These are phyloP conservation scores for Ectobius pallidus DNA, from an alignment of 2,888 invertebrate genomes.

Conservation along the genomic window DNA sequence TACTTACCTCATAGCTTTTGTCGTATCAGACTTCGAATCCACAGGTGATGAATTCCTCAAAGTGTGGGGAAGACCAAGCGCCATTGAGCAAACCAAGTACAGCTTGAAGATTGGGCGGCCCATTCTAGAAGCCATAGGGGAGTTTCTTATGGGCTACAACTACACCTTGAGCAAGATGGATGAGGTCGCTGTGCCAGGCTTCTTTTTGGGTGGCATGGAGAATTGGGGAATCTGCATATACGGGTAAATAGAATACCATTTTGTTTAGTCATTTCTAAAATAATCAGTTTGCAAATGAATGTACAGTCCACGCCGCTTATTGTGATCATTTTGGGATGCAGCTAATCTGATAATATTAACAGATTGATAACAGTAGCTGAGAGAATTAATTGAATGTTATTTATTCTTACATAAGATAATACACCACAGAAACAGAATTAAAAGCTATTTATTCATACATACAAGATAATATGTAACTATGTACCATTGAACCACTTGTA, in stretches of 20 bases:
- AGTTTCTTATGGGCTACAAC: conserved; percentile 54
- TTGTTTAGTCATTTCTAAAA: no score
- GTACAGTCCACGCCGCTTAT: no score
- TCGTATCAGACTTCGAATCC: conserved; percentile 47
- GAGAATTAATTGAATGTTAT: no score
- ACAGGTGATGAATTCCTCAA: not conserved
- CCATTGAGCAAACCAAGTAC: conserved; percentile 52
- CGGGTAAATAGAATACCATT: conserved; percentile 63
- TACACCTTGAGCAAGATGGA: conserved; percentile 57
- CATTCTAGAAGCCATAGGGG: conserved; percentile 45
- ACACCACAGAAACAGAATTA: no score
- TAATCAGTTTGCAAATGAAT: no score
- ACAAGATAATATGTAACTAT: no score
- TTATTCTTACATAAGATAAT: no score
- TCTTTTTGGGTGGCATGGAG: conserved; percentile 59
- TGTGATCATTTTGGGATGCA: no score
- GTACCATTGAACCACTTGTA: no score
- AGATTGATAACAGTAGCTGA: no score
- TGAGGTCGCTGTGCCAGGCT: conserved; percentile 52
- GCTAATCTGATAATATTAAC: no score
- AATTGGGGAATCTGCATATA: conserved; percentile 84
- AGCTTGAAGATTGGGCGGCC: conserved; percentile 57
- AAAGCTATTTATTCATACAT: no score
- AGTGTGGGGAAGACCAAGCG: conserved; percentile 33
- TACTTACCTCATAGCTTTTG: conserved; percentile 62